Conservation (phyloP, 2,888 invertebrate species). For the Panzeria rudis region DNA sequence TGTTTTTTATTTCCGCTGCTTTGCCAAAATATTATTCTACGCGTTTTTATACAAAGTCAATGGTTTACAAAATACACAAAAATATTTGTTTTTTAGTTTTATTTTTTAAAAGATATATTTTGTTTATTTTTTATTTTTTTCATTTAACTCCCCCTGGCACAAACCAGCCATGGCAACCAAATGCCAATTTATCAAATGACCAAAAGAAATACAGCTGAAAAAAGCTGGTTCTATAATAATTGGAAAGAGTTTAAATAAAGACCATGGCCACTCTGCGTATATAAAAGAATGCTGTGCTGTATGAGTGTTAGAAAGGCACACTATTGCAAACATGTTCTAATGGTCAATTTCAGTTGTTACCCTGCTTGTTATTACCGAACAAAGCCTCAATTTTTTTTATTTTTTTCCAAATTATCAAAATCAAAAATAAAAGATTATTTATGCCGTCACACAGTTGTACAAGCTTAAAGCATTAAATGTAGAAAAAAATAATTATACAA, state of each 20-base stretch:
- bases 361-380: constrained; percentile 33
- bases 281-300: neutral
- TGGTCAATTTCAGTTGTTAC: constrained; percentile 52
- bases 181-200: constrained; percentile 73
- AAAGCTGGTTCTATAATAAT: constrained; percentile 36
- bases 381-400: constrained; percentile 30
- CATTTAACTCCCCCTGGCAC: constrained; percentile 48
- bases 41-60: constrained; percentile 65
- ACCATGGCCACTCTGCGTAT: constrained; percentile 1
- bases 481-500: neutral
- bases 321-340: constrained; percentile 47
- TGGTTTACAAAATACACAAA: constrained; percentile 56
- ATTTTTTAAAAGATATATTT: constrained; percentile 36
- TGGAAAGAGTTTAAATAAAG: constrained; percentile 51
- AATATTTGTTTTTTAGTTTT: constrained; percentile 50
- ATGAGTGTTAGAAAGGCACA: neutral
- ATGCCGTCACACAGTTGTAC: neutral
- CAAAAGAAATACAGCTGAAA: constrained; percentile 59
- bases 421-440: neutral
- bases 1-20: constrained; percentile 35
- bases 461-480: neutral
- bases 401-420: neutral
- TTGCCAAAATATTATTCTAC: constrained; percentile 68
- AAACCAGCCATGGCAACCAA: constrained; percentile 69
- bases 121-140: constrained; percentile 29